A percentile compares a stretch with the other conserved stretches of the same genome.
Evolutionary conservation across 2,113 vertebrate species (phyloP).

Genomic region (Varanus salvator): DNA sequence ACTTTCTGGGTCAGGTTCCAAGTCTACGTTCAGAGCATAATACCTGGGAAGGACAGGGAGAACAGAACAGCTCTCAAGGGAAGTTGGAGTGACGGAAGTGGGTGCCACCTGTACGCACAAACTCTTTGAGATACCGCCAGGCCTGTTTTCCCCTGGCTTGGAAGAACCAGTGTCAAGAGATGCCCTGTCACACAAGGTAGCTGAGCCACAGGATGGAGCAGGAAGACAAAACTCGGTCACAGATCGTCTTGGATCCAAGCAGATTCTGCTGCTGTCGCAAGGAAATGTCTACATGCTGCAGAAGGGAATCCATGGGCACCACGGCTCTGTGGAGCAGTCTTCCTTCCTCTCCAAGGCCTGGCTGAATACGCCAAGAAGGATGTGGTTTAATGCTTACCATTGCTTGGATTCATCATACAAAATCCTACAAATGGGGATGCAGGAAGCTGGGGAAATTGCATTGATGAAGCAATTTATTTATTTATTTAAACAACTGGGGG

Average conservation of each 20-base stretch:
- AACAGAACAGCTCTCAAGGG: too few relatives aligned
- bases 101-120: background rate
- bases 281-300: too few relatives aligned
- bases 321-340: background rate
- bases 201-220: background rate
- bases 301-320: too few relatives aligned
- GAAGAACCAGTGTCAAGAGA: slow-evolving; percentile 10
- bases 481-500: too few relatives aligned
- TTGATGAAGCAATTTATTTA: background rate
- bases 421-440: background rate
- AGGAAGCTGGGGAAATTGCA: too few relatives aligned
- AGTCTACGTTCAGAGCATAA: background rate
- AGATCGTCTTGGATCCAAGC: too few relatives aligned
- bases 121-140: background rate
- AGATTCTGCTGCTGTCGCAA: too few relatives aligned
- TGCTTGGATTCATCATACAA: background rate
- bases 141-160: background rate
- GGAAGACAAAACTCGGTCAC: background rate
- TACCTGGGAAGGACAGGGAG: too few relatives aligned
- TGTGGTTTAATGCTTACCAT: background rate
- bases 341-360: background rate
- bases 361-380: too few relatives aligned
- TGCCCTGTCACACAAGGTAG: background rate
- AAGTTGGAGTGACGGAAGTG: background rate
- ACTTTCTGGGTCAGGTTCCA: background rate